Percentiles rank a stretch among this genome's conserved stretches.
Conservation (phyloP, 2,113 vertebrate species). For the Nannobrachium achirus region DNA sequence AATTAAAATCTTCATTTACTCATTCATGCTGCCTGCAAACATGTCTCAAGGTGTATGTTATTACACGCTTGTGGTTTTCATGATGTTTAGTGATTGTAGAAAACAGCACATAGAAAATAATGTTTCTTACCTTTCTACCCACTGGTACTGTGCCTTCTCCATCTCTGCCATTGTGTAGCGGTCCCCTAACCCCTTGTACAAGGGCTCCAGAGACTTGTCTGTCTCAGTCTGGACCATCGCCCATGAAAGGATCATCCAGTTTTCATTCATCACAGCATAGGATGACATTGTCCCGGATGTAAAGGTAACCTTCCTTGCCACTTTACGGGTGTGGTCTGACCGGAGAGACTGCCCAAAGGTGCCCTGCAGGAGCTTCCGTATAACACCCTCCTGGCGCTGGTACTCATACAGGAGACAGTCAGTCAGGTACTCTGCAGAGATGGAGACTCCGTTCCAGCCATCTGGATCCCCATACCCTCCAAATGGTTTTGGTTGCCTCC, state of each 20-base stretch:
- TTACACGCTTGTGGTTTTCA: neutral
- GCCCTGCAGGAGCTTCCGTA: constrained; percentile 11
- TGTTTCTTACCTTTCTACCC: constrained; percentile 22
- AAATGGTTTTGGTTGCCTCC: constrained; percentile 8
- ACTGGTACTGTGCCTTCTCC: constrained; percentile 27
- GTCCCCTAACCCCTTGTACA: constrained; percentile 22
- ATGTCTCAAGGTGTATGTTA: no score
- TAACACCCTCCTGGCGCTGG: constrained; percentile 3
- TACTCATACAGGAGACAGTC: constrained; percentile 26
- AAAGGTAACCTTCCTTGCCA: constrained; percentile 24
- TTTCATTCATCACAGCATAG: constrained; percentile 23
- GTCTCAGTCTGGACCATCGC: constrained; percentile 27
- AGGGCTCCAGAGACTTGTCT: constrained; percentile 17
- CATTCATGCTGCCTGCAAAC: no score
- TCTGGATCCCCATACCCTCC: constrained; percentile 19
- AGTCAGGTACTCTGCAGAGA: constrained; percentile 21
- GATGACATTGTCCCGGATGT: constrained; percentile 29
- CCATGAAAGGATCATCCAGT: constrained; percentile 26
- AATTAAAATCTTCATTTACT: neutral
- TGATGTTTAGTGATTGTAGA: neutral
- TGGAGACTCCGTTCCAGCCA: constrained; percentile 6
- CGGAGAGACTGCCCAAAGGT: constrained; percentile 16
- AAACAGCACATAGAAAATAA: neutral
- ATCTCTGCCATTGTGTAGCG: constrained; percentile 16
- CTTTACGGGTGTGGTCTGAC: constrained; percentile 26